Base-by-base conservation (phyloP, 2,888 invertebrate genomes). In the Bellardia pandia region DNA sequence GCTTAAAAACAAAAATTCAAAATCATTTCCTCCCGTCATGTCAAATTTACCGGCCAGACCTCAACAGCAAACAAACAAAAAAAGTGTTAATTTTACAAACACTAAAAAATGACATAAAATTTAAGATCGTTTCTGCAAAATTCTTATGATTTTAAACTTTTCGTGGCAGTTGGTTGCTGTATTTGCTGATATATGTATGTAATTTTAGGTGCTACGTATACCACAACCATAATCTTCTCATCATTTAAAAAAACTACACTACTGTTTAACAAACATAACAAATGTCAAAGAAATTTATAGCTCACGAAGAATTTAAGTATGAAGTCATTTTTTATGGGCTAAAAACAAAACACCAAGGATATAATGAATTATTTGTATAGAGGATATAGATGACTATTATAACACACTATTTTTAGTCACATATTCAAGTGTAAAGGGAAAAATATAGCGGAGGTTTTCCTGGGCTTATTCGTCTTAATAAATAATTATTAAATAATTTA, bases 271-370 rank as follows among this genome's bases (percentile, higher is more conserved):
- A 80, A 53, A 80, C 71, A 62, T 71, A 62, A 80, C 62, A 80
- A 72, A 80, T 64, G 72, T 80, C 80, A 80, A 64, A 53, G 53
- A 72, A 72, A 80, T 80, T 80, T 80, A 80, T 80, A 64, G 53
- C 72, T 72, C 71, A 71, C 79, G 62, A 71, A 71, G 30, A 60
- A 40, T 79, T 53, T 71, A 30, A 42, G 23, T 62, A 23, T 62
- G 9, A 30, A 53, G 42, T 16, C 8, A 37, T n/a, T 60, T 33
- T 62, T 79, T 58, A 77, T 58, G 56, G 16, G 3, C 53, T 6
- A 23, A 23, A 9, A 64, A 53, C 6, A 3, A 62, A 62, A 62
- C 13, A 14, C 37, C 9, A 64, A 40, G 16, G 40, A 64, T 13
- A 40, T 64, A 40, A n/a, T 64, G 11, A n/a, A 37, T n/a, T n/a